A percentile compares a stretch with the other conserved stretches of the same genome.
phyloP scores from a whole-genome alignment of 92 coral and sea anemone genomes.

The Umimayanthus chanpuru region DNA sequence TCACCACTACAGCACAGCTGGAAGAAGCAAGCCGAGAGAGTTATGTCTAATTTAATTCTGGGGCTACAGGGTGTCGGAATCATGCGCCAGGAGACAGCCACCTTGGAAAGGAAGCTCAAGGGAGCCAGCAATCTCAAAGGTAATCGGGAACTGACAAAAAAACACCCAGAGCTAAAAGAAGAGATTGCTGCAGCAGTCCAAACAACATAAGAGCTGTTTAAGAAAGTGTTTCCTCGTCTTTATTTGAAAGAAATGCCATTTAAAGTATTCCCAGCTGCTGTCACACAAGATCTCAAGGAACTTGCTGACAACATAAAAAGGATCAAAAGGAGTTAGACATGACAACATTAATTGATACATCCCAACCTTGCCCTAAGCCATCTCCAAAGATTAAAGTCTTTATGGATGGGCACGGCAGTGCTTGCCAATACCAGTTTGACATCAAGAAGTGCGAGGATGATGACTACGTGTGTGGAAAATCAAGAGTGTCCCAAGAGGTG shows the following conservation, averaged over 20 bases:
- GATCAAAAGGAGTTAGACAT: slow-evolving; percentile 49
- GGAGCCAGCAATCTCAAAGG: too few species aligned
- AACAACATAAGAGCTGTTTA: too few species aligned
- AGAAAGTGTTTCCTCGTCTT: too few species aligned
- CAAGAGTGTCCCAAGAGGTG: slow-evolving; percentile 53
- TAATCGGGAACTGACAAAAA: too few species aligned
- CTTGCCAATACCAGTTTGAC: slow-evolving; percentile 51
- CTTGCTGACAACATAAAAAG: slow-evolving; percentile 38
- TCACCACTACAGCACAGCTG: slow-evolving; percentile 53
- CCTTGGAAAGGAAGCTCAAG: too few species aligned
- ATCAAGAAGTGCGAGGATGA: slow-evolving; percentile 50
- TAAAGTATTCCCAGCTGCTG: background rate
- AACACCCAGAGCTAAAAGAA: too few species aligned
- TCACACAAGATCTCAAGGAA: slow-evolving; percentile 29
- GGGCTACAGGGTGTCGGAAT: too few species aligned
- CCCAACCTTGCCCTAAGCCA: slow-evolving; percentile 48
- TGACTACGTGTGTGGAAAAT: slow-evolving; percentile 55
- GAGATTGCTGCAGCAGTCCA: too few species aligned
- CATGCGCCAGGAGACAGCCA: too few species aligned
- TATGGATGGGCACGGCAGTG: slow-evolving; percentile 55
- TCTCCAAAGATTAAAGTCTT: slow-evolving; percentile 43
- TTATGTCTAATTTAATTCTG: slow-evolving; percentile 54
- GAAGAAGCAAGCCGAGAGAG: slow-evolving; percentile 67
- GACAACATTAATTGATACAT: slow-evolving; percentile 44
- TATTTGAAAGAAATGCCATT: too few species aligned